Conservation (phyloP, 1,140 invertebrate genomes). For the Drosophila kikkawai region DNA sequence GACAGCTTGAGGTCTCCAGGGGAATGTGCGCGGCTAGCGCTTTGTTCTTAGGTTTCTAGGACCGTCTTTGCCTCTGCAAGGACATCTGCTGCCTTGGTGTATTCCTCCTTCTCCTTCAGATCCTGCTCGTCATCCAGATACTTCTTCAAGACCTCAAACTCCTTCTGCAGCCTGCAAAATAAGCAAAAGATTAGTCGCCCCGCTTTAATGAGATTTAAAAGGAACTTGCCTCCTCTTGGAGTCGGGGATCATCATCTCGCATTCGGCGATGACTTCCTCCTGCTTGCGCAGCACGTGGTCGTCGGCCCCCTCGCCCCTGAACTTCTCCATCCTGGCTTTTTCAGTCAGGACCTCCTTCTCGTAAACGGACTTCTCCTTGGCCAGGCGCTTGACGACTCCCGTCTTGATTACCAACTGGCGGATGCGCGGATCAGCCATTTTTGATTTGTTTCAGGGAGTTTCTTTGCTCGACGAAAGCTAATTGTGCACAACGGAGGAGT, state of each 20-base stretch:
- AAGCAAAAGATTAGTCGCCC: not conserved
- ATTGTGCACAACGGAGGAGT: not conserved
- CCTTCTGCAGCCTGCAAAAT: conserved; percentile 88
- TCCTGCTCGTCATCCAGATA: conserved; percentile 91
- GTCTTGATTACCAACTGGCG: conserved; percentile 94
- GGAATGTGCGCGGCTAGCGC: conserved; percentile 2
- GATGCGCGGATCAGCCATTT: conserved; percentile 92
- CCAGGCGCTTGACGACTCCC: conserved; percentile 93
- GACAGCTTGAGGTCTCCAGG: conserved; percentile 4
- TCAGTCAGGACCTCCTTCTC: conserved; percentile 93
- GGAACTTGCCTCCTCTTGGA: conserved; percentile 89
- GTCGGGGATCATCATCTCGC: conserved; percentile 95
- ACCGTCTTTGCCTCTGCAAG: conserved; percentile 90
- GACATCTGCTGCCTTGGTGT: conserved; percentile 88
- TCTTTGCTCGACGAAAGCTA: not conserved
- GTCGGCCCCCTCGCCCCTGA: conserved; percentile 91
- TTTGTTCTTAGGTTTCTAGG: conserved; percentile 68
- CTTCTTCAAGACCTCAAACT: conserved; percentile 91
- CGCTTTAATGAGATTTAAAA: not conserved
- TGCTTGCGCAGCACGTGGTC: conserved; percentile 94
- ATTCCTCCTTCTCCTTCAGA: conserved; percentile 91
- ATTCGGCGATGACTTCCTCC: conserved; percentile 94
- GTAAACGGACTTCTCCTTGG: conserved; percentile 95
- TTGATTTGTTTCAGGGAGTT: not conserved
- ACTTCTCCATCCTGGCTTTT: conserved; percentile 90